These are phyloP conservation scores for Larimichthys polyactis DNA, from an alignment of 2,113 vertebrate species.

Conservation along the genomic window DNA sequence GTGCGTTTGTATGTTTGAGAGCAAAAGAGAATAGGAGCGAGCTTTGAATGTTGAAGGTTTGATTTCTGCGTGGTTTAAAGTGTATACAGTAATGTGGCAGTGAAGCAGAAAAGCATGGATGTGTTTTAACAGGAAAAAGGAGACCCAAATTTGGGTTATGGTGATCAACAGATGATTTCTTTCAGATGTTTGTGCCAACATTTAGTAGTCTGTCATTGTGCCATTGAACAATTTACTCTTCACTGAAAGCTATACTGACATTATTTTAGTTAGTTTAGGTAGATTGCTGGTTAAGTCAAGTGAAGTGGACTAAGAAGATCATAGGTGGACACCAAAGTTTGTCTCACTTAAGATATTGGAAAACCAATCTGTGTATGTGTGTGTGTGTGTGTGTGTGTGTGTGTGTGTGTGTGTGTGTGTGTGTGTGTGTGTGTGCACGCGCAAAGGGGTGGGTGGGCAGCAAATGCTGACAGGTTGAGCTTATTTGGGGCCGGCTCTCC, in stretches of 20 bases:
- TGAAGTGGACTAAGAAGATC: background rate
- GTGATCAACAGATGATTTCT: background rate
- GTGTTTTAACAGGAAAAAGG: constrained; percentile 7
- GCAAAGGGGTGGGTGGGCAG: constrained; percentile 34
- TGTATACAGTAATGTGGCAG: background rate
- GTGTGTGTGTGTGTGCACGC: constrained; percentile 18
- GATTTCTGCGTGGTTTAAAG: background rate
- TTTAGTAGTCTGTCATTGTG: background rate
- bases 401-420: constrained; percentile 9
- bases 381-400: no score
- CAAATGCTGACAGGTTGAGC: constrained; percentile 57
- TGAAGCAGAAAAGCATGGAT: background rate
- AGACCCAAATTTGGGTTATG: background rate
- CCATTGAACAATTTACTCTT: background rate
- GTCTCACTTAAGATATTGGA: background rate
- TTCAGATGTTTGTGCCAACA: background rate
- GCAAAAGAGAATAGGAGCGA: background rate
- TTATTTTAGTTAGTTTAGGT: background rate
- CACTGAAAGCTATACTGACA: background rate
- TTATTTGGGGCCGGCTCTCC: constrained; percentile 77
- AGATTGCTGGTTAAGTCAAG: background rate
- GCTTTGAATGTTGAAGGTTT: background rate
- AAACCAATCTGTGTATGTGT: background rate
- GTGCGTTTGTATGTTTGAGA: constrained; percentile 13
- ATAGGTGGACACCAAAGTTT: background rate